phyloP scores from a whole-genome alignment of 2,113 vertebrate species.

The Amblyopsis rosae region DNA sequence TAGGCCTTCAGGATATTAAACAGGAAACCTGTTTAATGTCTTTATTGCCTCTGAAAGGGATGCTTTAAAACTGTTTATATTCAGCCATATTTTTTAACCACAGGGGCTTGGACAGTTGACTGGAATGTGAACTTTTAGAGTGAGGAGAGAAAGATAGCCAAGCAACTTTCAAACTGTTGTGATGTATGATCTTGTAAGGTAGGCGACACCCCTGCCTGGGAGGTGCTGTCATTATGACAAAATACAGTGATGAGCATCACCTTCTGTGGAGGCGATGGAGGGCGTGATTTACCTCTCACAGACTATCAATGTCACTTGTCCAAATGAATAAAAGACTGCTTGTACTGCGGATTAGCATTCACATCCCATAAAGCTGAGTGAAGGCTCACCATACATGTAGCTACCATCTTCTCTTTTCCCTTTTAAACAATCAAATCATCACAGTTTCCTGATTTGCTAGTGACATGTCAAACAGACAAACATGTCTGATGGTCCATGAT shows the following conservation, averaged over 20 bases:
- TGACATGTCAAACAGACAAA: too few relatives aligned
- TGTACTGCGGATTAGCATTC: not conserved
- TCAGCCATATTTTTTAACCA: not conserved
- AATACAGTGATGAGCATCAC: too few relatives aligned
- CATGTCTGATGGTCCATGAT: conserved; percentile 27
- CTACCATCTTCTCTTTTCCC: conserved; percentile 24
- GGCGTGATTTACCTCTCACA: too few relatives aligned
- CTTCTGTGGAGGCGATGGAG: too few relatives aligned
- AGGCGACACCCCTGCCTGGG: too few relatives aligned
- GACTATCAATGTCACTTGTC: too few relatives aligned
- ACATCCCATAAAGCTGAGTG: conserved; percentile 6
- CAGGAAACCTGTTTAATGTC: conserved; percentile 2
- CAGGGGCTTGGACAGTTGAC: not conserved
- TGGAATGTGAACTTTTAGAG: too few relatives aligned
- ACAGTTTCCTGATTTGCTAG: conserved; percentile 18
- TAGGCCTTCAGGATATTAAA: not conserved
- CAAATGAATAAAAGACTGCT: too few relatives aligned
- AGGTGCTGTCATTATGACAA: too few relatives aligned
- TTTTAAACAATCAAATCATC: conserved; percentile 47
- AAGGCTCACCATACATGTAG: conserved; percentile 28
- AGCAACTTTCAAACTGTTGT: too few relatives aligned
- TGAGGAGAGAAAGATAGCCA: too few relatives aligned
- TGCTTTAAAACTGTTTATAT: not conserved
- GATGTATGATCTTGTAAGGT: too few relatives aligned
- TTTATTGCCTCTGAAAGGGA: not conserved